Percentiles rank a stretch among this genome's conserved stretches.
Conservation (phyloP, 2,888 invertebrate genomes). For the Calliscelio sp. region DNA sequence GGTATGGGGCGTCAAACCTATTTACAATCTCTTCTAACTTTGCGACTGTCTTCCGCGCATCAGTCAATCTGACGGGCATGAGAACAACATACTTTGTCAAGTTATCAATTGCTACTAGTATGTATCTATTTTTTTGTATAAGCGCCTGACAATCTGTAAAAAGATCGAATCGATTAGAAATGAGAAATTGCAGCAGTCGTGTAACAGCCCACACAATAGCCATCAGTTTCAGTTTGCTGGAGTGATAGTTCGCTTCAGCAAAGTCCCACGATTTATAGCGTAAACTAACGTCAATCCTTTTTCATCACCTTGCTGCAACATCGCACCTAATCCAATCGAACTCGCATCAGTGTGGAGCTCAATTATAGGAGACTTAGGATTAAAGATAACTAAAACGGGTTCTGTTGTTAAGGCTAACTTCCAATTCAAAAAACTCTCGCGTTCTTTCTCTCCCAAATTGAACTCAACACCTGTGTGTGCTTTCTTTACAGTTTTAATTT, state of each 20-base stretch:
- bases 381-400: background rate
- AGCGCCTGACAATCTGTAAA: too few species aligned
- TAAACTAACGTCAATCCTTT: background rate
- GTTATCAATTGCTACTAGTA: too few species aligned
- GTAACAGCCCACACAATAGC: conserved; percentile 10
- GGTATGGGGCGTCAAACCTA: too few species aligned
- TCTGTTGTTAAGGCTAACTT: background rate
- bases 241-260: conserved; percentile 7
- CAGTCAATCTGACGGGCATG: too few species aligned
- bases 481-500: too few species aligned
- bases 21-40: too few species aligned
- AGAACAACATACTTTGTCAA: too few species aligned
- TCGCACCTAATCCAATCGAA: background rate
- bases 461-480: too few species aligned
- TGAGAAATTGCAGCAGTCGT: conserved; percentile 15
- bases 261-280: background rate
- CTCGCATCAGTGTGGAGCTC: conserved; percentile 15
- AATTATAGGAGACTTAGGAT: background rate
- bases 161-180: background rate
- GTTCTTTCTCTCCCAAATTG: too few species aligned
- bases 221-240: conserved; percentile 21
- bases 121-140: too few species aligned
- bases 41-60: too few species aligned
- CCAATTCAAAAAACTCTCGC: background rate
- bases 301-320: conserved; percentile 3